Conservation (phyloP, 2,888 invertebrate genomes). For the Perithous albicinctus region DNA sequence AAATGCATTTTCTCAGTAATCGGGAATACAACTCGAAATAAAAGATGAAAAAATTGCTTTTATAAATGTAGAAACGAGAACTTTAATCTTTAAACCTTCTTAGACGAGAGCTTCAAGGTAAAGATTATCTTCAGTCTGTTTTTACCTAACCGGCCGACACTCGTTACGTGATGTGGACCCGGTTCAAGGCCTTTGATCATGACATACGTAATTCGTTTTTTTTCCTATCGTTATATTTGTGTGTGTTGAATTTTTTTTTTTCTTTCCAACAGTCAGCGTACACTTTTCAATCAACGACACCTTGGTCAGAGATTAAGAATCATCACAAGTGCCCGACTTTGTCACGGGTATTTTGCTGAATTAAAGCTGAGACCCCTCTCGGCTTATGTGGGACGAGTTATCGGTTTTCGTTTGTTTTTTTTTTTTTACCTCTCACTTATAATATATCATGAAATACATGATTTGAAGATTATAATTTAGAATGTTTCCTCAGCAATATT, state of each 20-base stretch:
- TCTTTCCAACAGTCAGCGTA: background rate
- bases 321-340: conserved; percentile 50
- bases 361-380: conserved; percentile 17
- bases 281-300: conserved; percentile 26
- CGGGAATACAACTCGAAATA: background rate
- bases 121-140: conserved; percentile 12
- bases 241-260: background rate
- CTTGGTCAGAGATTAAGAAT: conserved; percentile 49
- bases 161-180: conserved; percentile 30
- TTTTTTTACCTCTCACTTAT: background rate
- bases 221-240: background rate
- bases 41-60: background rate
- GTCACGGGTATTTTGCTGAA: conserved; percentile 42
- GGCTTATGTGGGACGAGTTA: conserved; percentile 18
- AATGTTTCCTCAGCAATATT: background rate
- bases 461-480: background rate
- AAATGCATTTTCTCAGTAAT: no score
- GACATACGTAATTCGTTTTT: background rate
- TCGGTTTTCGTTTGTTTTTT: no score
- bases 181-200: conserved; percentile 55
- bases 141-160: conserved; percentile 28
- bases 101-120: background rate
- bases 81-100: conserved; percentile 18
- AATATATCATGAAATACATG: background rate
- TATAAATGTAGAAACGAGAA: background rate